A percentile compares a stretch with the other conserved stretches of the same genome.
Conservation (phyloP, 2,797 vertebrate genomes). For the Adelosebastes latens region DNA sequence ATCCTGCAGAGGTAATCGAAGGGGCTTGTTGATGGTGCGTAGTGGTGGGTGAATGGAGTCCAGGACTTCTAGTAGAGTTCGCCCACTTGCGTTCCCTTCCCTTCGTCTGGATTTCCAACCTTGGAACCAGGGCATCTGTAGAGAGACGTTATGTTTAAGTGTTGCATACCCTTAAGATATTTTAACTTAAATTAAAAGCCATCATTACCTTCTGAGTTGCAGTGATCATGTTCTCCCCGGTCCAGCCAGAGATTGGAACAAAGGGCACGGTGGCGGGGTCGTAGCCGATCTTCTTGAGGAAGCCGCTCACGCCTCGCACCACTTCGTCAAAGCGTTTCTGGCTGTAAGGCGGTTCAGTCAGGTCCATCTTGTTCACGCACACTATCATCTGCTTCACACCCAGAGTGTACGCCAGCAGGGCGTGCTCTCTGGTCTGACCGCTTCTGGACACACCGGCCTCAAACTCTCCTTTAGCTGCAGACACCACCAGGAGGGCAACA, state of each 20-base stretch:
- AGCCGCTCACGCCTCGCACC: slow-evolving; percentile 76
- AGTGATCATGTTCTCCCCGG: slow-evolving; percentile 84
- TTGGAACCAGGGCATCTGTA: slow-evolving; percentile 86
- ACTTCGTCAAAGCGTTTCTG: slow-evolving; percentile 86
- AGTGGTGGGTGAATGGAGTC: slow-evolving; percentile 81
- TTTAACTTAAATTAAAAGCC: fast-evolving
- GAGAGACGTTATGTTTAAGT: not conserved
- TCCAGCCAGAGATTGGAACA: slow-evolving; percentile 86
- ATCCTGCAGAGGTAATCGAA: slow-evolving; percentile 85
- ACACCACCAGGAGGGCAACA: slow-evolving; percentile 85
- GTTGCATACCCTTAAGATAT: not conserved
- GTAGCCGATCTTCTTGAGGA: slow-evolving; percentile 86
- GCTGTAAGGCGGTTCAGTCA: slow-evolving; percentile 83
- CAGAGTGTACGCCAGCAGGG: slow-evolving; percentile 86
- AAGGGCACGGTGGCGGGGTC: slow-evolving; percentile 79
- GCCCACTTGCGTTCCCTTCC: slow-evolving; percentile 74
- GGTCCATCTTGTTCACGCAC: slow-evolving; percentile 88
- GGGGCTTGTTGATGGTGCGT: slow-evolving; percentile 81
- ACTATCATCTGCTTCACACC: slow-evolving; percentile 88
- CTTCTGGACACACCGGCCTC: slow-evolving; percentile 86
- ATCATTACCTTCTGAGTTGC: slow-evolving; percentile 80
- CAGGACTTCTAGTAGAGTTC: slow-evolving; percentile 83
- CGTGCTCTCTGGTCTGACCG: slow-evolving; percentile 88
- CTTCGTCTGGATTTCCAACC: slow-evolving; percentile 81
- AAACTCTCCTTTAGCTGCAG: slow-evolving; percentile 86